Evolutionary conservation across 2,888 invertebrate genomes (phyloP).

Genomic region (Labia minor): DNA sequence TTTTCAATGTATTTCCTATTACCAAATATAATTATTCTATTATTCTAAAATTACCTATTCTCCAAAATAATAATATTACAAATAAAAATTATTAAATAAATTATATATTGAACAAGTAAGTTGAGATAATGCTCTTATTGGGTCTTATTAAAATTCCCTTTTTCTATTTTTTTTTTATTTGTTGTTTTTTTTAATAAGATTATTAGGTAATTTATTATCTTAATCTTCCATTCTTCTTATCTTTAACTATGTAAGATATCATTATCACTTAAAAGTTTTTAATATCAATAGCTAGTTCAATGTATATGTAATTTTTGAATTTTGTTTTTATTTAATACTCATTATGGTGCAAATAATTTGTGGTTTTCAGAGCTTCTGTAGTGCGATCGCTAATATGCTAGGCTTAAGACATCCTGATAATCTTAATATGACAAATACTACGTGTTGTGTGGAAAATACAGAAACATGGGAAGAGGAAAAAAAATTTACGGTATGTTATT

Average conservation of each 20-base stretch:
- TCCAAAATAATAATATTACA: no score
- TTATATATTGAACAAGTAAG: no score
- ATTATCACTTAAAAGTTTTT: not conserved
- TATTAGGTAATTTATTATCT: not conserved
- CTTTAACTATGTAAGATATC: not conserved
- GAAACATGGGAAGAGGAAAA: conserved; percentile 39
- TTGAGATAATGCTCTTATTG: no score
- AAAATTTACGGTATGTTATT: conserved; percentile 36
- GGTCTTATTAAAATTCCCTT: no score
- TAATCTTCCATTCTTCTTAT: not conserved
- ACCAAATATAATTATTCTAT: no score
- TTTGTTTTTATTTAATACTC: not conserved
- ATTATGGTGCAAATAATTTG: not conserved
- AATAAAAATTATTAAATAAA: no score
- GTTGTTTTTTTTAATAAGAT: not conserved
- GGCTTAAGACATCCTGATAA: not conserved
- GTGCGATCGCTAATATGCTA: not conserved
- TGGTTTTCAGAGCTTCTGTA: not conserved
- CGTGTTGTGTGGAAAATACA: conserved; percentile 33
- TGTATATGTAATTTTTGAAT: not conserved
- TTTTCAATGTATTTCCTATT: no score
- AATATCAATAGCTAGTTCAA: not conserved
- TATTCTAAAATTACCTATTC: no score
- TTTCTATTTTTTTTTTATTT: no score
- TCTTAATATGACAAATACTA: not conserved